Percentiles rank a stretch among this genome's conserved stretches.
phyloP scores from a whole-genome alignment of 92 coral and sea anemone genomes.

The Parazoanthus atlanticus region DNA sequence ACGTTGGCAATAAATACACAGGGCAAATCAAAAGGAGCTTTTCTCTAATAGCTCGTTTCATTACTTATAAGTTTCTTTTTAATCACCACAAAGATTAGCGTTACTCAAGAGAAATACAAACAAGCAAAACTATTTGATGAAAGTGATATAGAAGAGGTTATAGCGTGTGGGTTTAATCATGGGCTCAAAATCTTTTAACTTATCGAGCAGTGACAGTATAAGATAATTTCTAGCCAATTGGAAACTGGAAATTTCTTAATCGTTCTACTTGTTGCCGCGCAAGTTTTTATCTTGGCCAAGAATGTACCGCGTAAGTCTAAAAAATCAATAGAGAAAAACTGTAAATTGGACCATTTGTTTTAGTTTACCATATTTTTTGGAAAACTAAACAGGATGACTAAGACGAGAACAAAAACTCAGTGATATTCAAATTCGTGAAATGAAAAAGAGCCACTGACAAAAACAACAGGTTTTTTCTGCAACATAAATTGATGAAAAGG shows the following conservation, averaged over 20 bases:
- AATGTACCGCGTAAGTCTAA: conserved; percentile 7
- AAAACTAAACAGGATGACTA: not conserved
- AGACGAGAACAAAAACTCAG: not conserved
- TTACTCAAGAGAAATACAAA: conserved; percentile 30
- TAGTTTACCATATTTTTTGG: not conserved
- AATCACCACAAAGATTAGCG: conserved; percentile 40
- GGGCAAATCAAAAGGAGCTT: conserved; percentile 40
- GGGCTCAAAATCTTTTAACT: not conserved
- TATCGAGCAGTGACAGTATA: not conserved
- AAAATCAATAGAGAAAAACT: not conserved
- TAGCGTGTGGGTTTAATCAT: conserved; percentile 13
- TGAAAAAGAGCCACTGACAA: not conserved
- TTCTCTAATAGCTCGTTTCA: conserved; percentile 39
- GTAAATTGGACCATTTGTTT: not conserved
- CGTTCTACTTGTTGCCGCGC: conserved; percentile 26
- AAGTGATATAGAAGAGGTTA: conserved; percentile 3
- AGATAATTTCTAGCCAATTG: conserved; percentile 10
- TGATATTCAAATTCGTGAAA: conserved; percentile 5
- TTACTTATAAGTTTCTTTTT: conserved; percentile 43
- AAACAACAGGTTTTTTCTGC: not conserved
- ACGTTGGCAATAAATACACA: conserved; percentile 32
- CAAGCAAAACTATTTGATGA: conserved; percentile 3
- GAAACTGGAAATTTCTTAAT: not conserved
- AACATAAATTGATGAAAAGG: not conserved
- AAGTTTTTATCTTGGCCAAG: conserved; percentile 9